Conservation (phyloP, 1,140 invertebrate species). For the Lepidurus packardi region DNA sequence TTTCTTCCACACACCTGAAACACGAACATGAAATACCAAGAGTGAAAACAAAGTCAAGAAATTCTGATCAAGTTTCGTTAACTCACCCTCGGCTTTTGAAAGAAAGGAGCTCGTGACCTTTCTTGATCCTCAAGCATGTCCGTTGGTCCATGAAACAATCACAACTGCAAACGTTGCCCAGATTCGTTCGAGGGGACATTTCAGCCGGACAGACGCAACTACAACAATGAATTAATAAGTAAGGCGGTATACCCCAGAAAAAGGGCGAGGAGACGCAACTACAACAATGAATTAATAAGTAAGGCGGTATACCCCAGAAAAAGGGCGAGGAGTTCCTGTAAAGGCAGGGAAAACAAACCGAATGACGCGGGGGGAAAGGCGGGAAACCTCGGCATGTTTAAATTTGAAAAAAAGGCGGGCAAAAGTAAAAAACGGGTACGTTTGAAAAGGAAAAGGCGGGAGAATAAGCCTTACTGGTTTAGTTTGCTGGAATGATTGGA, state of each 20-base stretch:
- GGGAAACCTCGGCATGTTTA: background rate
- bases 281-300: too few species aligned
- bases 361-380: too few species aligned
- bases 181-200: background rate
- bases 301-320: too few species aligned
- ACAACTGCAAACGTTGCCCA: background rate
- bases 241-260: too few species aligned
- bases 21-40: background rate
- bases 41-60: too few species aligned
- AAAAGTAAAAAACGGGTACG: background rate
- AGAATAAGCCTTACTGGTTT: background rate
- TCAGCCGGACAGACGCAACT: background rate
- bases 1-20: background rate
- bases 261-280: background rate
- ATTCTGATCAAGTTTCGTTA: too few species aligned
- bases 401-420: background rate
- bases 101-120: background rate
- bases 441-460: too few species aligned
- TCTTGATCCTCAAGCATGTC: background rate
- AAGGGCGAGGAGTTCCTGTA: too few species aligned
- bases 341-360: too few species aligned
- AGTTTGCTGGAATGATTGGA: background rate
- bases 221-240: too few species aligned
- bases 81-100: background rate
- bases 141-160: conserved; percentile 18